Evolutionary conservation across 2,113 vertebrate species (phyloP).

Genomic region (Upupa epops): DNA sequence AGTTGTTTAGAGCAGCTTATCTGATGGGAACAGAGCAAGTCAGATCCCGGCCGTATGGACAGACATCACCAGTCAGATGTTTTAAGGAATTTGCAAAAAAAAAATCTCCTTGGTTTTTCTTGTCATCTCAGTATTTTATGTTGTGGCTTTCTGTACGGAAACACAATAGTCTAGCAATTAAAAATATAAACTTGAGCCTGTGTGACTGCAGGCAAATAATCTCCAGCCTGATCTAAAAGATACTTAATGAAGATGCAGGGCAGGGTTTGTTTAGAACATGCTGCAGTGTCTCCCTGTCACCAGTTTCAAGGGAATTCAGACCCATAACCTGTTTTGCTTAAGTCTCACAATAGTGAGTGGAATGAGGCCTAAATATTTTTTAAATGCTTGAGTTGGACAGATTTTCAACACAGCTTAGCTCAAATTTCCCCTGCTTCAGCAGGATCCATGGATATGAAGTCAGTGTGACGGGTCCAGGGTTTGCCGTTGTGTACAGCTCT

Average conservation of each 20-base stretch:
- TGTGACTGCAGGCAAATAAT: neutral
- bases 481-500: fast-evolving
- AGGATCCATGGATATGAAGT: neutral
- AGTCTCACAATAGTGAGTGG: neutral
- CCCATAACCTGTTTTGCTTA: neutral
- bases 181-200: neutral
- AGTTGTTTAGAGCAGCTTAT: neutral
- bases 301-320: neutral
- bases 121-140: neutral
- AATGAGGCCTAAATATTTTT: slow-evolving; percentile 22
- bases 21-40: neutral
- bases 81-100: neutral
- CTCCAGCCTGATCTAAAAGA: neutral
- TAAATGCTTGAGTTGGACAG: slow-evolving; percentile 4
- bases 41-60: neutral
- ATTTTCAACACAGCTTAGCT: slow-evolving; percentile 31
- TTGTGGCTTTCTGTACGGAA: neutral
- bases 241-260: neutral
- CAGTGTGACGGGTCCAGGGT: fast-evolving
- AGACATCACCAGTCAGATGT: neutral
- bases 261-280: neutral
- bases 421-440: slow-evolving; percentile 26
- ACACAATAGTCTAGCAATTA: neutral
- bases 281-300: neutral
- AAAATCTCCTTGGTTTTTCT: neutral